A percentile compares a stretch with the other conserved stretches of the same genome.
Evolutionary conservation across 1,140 invertebrate genomes (phyloP).

Genomic region (Scaptomyza montana): DNA sequence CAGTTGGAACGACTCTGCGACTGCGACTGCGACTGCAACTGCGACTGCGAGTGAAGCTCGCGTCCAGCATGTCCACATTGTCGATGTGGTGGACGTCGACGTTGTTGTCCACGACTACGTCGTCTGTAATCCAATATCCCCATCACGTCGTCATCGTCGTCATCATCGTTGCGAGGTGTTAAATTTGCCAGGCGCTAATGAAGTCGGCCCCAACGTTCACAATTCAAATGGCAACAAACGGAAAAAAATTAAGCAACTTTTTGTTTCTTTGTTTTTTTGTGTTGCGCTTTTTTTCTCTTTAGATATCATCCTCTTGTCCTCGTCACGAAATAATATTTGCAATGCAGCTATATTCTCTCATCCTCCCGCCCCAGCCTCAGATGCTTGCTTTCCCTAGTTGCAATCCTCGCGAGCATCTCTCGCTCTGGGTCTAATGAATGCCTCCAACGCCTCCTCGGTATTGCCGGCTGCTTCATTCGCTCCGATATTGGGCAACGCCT

Average conservation of each 20-base stretch:
- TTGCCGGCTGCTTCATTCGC: conserved; percentile 54
- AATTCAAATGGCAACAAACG: conserved; percentile 47
- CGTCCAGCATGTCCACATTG: conserved; percentile 11
- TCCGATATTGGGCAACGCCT: conserved; percentile 74
- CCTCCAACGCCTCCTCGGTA: conserved; percentile 63
- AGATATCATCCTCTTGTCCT: conserved; percentile 40
- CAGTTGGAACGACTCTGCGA: conserved; percentile 39
- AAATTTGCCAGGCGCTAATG: conserved; percentile 65
- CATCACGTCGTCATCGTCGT: conserved; percentile 61
- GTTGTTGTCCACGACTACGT: conserved; percentile 5
- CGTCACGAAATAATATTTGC: conserved; percentile 76
- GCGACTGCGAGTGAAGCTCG: background rate
- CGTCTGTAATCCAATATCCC: conserved; percentile 68
- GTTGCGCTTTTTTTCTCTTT: background rate
- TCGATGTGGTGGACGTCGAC: background rate
- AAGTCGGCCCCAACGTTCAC: conserved; percentile 44
- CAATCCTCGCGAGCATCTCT: conserved; percentile 7
- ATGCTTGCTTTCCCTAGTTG: background rate
- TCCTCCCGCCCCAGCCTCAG: no score
- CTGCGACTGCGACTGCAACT: background rate
- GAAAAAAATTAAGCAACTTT: conserved; percentile 47
- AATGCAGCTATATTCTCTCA: conserved; percentile 2
- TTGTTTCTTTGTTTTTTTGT: background rate
- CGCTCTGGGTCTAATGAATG: conserved; percentile 64
- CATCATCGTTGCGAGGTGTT: conserved; percentile 60